Base-by-base conservation (phyloP, 2,888 invertebrate genomes). In the Marasmarcha lunaedactyla region DNA sequence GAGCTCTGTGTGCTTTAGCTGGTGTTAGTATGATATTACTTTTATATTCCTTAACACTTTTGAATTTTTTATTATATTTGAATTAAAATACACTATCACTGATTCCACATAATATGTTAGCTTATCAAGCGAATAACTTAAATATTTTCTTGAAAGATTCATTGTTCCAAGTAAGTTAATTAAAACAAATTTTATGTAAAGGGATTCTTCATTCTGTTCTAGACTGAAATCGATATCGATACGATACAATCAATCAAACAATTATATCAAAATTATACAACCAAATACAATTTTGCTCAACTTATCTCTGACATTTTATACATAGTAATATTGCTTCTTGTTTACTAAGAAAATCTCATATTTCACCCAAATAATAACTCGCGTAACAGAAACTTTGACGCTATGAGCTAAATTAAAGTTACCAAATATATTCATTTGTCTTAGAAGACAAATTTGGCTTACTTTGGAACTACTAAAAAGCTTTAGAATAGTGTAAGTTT, bases 1-100 rank as follows among this genome's bases (percentile, higher is more conserved):
- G 98, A 52, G 97, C 97, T 11, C 87, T 99, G 37, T 99, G 98
- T 81, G 98, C 99, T 47, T 87, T 99, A 52, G 96, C 97, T 63
- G 99, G 99, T 81, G 98, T 99, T 70, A 84, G 84, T 83, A 61
- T 51, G 14, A n/a, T n/a, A n/a, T n/a, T n/a, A n/a, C n/a, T n/a
- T n/a, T n/a, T n/a, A n/a, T n/a, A 10, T 14, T 11, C 15, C 36
- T 13, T 38, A 15, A 14, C 12, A 7, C n/a, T n/a, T n/a, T n/a
- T n/a, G n/a, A n/a, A n/a, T n/a, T n/a, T n/a, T n/a, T n/a, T n/a
- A n/a, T n/a, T n/a, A n/a, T n/a, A n/a, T n/a, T n/a, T n/a, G 14
- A 14, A 7, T 25, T 25, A 25, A 25, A 25, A 7, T 25, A 25
- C 10, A 7, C 10, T 25, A 25, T 25, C 10, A 5, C 26, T 7